phyloP scores from a whole-genome alignment of 92 coral and sea anemone species.

The Epizoanthus illoricatus region DNA sequence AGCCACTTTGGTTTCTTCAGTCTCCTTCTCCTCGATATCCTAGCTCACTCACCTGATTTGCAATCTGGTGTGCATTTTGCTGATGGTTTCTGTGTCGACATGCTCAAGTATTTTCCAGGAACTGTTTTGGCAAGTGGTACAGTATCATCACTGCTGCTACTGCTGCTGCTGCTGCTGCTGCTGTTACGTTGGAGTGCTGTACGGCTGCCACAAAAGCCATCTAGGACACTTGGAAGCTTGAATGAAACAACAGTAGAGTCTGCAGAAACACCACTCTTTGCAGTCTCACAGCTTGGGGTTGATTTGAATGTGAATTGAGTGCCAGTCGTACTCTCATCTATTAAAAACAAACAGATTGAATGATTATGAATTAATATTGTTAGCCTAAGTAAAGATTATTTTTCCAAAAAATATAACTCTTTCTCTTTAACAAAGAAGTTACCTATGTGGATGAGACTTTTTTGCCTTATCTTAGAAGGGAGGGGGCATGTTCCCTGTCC shows the following conservation, averaged over 20 bases:
- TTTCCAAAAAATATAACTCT: too few relatives aligned
- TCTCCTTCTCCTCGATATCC: too few relatives aligned
- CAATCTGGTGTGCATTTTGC: slow-evolving; percentile 71
- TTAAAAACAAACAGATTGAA: background rate
- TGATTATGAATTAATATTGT: too few relatives aligned
- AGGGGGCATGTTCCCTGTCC: too few relatives aligned
- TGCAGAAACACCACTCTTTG: background rate
- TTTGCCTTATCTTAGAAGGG: too few relatives aligned
- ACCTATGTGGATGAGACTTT: too few relatives aligned
- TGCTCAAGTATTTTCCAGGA: slow-evolving; percentile 47
- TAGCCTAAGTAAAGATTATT: too few relatives aligned
- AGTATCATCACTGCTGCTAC: slow-evolving; percentile 84
- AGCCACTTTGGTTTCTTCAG: too few relatives aligned
- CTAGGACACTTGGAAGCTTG: slow-evolving; percentile 66
- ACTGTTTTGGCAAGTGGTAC: slow-evolving; percentile 54
- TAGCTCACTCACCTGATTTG: slow-evolving; percentile 34
- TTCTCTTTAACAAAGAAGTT: too few relatives aligned
- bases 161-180: slow-evolving; percentile 70
- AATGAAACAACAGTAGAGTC: slow-evolving; percentile 66
- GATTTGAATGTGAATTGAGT: slow-evolving; percentile 19
- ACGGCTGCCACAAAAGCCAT: slow-evolving; percentile 40
- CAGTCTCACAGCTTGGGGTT: background rate
- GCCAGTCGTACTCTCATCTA: slow-evolving; percentile 34
- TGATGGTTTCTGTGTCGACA: slow-evolving; percentile 68
- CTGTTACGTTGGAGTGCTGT: slow-evolving; percentile 27